phyloP scores from a whole-genome alignment of 2,888 invertebrate genomes.

The Acanthococcus lagerstroemiae region DNA sequence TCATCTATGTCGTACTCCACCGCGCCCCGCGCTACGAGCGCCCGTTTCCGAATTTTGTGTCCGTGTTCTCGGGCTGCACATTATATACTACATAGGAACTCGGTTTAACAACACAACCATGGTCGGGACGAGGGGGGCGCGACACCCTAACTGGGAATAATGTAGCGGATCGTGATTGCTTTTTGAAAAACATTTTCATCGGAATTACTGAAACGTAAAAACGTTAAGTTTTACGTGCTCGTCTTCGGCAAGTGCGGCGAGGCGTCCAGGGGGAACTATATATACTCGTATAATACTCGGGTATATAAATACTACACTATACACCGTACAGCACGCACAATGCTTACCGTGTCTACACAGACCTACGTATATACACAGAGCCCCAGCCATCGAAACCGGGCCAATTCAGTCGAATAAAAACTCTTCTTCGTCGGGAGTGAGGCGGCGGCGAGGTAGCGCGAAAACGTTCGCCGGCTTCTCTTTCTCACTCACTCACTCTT shows the following conservation, averaged over 20 bases:
- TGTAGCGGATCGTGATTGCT: slow-evolving; percentile 19
- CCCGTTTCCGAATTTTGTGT: no score
- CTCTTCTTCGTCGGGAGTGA: no score
- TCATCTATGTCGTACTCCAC: neutral
- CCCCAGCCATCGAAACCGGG: neutral
- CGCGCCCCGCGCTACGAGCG: neutral
- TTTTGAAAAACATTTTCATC: slow-evolving; percentile 17
- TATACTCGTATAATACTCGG: neutral
- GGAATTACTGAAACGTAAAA: slow-evolving; percentile 14
- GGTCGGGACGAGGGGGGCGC: neutral
- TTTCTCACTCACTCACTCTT: no score
- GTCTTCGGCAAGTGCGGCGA: neutral
- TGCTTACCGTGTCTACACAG: no score
- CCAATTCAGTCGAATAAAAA: neutral
- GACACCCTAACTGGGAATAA: slow-evolving; percentile 2
- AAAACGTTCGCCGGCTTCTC: no score
- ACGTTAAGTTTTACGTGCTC: slow-evolving; percentile 11
- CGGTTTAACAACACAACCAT: no score
- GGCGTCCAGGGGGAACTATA: neutral
- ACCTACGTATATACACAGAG: neutral
- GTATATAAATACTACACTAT: neutral
- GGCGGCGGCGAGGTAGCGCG: neutral
- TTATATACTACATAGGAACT: no score
- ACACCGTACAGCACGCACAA: no score
- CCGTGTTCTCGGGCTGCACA: no score